These are phyloP conservation scores for Martes martes DNA, from an alignment of 2,113 vertebrate genomes.

Conservation along the genomic window DNA sequence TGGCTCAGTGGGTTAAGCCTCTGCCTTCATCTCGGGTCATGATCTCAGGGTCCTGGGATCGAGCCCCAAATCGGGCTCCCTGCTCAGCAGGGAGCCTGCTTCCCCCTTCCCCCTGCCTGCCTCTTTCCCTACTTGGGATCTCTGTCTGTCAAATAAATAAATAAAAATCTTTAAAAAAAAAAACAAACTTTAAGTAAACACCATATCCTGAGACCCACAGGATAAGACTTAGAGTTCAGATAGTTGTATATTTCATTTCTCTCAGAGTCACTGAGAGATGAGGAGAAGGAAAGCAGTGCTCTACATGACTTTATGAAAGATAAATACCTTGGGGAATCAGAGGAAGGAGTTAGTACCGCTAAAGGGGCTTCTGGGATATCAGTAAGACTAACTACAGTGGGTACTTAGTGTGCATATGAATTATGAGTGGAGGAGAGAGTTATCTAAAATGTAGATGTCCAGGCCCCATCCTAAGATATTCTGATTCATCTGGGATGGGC, in stretches of 20 bases:
- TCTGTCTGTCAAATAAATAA: too few relatives aligned
- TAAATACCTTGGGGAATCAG: background rate
- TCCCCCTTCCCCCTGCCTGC: too few relatives aligned
- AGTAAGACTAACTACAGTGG: background rate
- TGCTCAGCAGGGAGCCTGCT: too few relatives aligned
- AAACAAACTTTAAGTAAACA: slow-evolving; percentile 80
- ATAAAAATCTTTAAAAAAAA: too few relatives aligned
- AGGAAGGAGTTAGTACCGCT: background rate
- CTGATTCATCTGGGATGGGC: background rate
- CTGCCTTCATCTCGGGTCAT: too few relatives aligned
- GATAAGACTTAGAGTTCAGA: slow-evolving; percentile 79
- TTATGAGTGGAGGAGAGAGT: background rate
- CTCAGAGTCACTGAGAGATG: background rate
- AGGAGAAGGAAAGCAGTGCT: background rate
- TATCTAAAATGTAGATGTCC: background rate
- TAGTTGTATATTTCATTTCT: slow-evolving; percentile 64
- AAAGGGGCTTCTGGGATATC: background rate
- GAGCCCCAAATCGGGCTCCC: too few relatives aligned
- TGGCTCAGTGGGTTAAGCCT: too few relatives aligned
- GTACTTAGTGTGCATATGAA: background rate
- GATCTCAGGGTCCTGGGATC: too few relatives aligned
- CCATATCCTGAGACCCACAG: slow-evolving; percentile 59
- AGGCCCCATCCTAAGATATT: background rate
- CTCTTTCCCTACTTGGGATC: too few relatives aligned
- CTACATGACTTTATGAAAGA: background rate